Conservation (phyloP, 2,797 vertebrate genomes). For the Lutjanus campechanus region DNA sequence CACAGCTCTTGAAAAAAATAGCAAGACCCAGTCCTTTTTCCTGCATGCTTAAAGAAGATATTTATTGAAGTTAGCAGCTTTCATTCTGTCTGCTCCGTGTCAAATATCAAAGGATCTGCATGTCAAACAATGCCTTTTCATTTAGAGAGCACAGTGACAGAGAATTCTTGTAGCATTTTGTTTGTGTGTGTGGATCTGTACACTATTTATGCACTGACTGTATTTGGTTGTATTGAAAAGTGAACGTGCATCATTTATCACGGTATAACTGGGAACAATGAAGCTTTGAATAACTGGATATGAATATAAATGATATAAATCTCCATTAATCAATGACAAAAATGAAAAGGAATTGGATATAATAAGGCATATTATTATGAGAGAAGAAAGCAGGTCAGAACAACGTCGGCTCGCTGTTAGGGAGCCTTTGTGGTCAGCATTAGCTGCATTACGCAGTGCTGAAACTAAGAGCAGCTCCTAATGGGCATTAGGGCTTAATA, state of each 20-base stretch:
- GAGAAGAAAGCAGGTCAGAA: slow-evolving; percentile 65
- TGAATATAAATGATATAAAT: slow-evolving; percentile 57
- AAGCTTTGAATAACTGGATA: slow-evolving; percentile 45
- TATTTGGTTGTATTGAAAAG: slow-evolving; percentile 29
- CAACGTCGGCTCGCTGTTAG: slow-evolving; percentile 26
- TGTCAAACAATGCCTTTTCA: slow-evolving; percentile 46
- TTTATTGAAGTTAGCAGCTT: slow-evolving; percentile 58
- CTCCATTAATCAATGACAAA: slow-evolving; percentile 57
- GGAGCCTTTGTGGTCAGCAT: slow-evolving; percentile 63
- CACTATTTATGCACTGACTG: slow-evolving; percentile 4
- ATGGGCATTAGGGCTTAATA: slow-evolving; percentile 84
- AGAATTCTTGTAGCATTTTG: background rate
- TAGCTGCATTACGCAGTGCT: slow-evolving; percentile 58
- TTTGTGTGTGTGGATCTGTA: slow-evolving; percentile 15
- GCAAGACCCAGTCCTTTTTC: slow-evolving; percentile 22
- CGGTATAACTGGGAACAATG: slow-evolving; percentile 32
- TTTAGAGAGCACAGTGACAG: slow-evolving; percentile 29
- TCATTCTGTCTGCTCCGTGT: slow-evolving; percentile 44
- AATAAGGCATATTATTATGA: slow-evolving; percentile 47
- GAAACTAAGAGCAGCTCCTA: slow-evolving; percentile 73
- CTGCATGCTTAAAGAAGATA: slow-evolving; percentile 29
- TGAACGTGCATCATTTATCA: slow-evolving; percentile 51
- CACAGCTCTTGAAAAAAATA: slow-evolving; percentile 50
- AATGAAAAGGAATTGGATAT: slow-evolving; percentile 24
- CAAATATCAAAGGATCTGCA: slow-evolving; percentile 50